phyloP scores from a whole-genome alignment of 2,888 invertebrate genomes.

The Netelia melanura region DNA sequence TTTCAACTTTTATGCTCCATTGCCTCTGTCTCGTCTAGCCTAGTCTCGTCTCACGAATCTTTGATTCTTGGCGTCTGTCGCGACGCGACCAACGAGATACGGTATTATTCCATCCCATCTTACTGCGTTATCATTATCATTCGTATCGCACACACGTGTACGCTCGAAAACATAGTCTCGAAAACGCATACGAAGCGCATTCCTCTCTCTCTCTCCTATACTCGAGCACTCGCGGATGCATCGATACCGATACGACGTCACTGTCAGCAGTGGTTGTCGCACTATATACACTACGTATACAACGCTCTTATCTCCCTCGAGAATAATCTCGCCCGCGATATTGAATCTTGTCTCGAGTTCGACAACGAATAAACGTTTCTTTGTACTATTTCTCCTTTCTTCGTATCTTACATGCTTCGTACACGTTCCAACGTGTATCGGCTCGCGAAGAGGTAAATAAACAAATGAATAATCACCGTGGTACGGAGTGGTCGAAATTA shows the following conservation, averaged over 20 bases:
- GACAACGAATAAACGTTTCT: slow-evolving; percentile 1
- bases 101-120: slow-evolving; percentile 28
- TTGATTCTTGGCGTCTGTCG: slow-evolving; percentile 4
- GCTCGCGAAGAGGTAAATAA: no score
- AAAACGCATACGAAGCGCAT: no score
- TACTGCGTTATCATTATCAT: neutral
- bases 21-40: neutral
- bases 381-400: neutral
- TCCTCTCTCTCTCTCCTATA: no score
- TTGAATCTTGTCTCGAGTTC: slow-evolving; percentile 56
- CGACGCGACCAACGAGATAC: slow-evolving; percentile 15
- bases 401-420: neutral
- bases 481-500: neutral
- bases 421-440: no score
- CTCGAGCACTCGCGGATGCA: no score
- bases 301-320: slow-evolving; percentile 33
- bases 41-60: neutral
- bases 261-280: neutral
- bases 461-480: neutral
- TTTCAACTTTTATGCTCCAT: neutral
- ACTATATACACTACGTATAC: neutral
- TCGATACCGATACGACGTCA: no score
- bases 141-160: neutral
- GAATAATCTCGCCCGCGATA: slow-evolving; percentile 51
- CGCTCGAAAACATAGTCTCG: no score